phyloP scores from a whole-genome alignment of 2,797 vertebrate species.

The Ambastaia sidthimunki region DNA sequence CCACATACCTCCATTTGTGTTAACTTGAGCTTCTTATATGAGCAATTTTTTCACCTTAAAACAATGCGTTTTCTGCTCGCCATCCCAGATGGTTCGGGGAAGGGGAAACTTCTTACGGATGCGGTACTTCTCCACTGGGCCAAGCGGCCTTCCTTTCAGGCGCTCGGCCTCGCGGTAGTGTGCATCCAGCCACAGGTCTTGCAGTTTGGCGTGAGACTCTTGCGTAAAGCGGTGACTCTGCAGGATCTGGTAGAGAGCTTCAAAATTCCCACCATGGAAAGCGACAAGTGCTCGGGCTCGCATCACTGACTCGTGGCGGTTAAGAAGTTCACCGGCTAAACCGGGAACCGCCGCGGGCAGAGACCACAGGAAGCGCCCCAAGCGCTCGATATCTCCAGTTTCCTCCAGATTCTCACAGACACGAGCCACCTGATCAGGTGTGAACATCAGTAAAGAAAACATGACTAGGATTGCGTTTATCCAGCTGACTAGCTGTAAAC shows the following conservation, averaged over 20 bases:
- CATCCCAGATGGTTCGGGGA: conserved; percentile 84
- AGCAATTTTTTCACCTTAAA: conserved; percentile 57
- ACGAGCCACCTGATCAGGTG: conserved; percentile 81
- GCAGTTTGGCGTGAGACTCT: conserved; percentile 82
- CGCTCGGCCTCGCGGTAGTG: conserved; percentile 84
- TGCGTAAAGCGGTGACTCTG: conserved; percentile 82
- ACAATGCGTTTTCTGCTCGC: conserved; percentile 85
- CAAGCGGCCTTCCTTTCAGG: conserved; percentile 78
- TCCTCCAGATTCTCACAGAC: conserved; percentile 85
- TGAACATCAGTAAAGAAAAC: conserved; percentile 83
- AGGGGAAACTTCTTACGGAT: conserved; percentile 86
- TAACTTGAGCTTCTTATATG: neutral
- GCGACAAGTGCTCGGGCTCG: conserved; percentile 81
- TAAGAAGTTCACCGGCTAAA: conserved; percentile 76
- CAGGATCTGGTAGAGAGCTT: conserved; percentile 82
- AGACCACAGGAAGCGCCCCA: conserved; percentile 83
- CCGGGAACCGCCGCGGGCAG: conserved; percentile 79
- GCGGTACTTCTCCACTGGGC: conserved; percentile 83
- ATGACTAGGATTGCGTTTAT: conserved; percentile 60
- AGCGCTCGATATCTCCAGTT: conserved; percentile 83
- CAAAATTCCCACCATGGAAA: conserved; percentile 82
- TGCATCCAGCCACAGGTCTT: conserved; percentile 83
- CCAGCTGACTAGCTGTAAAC: neutral
- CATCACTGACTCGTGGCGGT: conserved; percentile 83
- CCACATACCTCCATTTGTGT: neutral